Conservation (phyloP, 2,888 invertebrate species). For the Drosophila koepferae region DNA sequence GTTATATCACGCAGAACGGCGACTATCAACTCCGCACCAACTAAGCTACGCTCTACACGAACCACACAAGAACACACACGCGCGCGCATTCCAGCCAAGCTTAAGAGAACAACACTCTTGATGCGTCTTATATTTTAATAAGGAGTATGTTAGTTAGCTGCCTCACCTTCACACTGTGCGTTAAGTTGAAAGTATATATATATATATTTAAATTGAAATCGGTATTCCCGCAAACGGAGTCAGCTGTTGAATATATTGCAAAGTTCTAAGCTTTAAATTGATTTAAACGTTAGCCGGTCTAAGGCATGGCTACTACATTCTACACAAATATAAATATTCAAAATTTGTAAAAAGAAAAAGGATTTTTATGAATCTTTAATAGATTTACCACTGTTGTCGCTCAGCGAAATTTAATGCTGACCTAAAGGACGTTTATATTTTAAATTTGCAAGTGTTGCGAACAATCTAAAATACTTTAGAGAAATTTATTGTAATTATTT, state of each 20-base stretch:
- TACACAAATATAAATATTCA: neutral
- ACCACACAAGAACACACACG: constrained; percentile 13
- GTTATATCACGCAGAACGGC: constrained; percentile 99
- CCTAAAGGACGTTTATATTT: neutral
- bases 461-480: no score
- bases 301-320: constrained; percentile 9
- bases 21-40: constrained; percentile 98
- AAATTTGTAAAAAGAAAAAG: neutral
- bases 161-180: constrained; percentile 57
- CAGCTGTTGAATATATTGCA: constrained; percentile 14
- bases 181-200: constrained; percentile 65
- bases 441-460: neutral
- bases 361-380: neutral
- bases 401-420: neutral
- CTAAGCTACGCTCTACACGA: constrained; percentile 84
- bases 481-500: no score
- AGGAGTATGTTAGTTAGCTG: constrained; percentile 52
- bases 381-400: neutral
- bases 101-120: constrained; percentile 46
- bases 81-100: constrained; percentile 70
- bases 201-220: constrained; percentile 9
- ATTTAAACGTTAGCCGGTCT: neutral
- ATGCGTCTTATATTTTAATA: constrained; percentile 37
- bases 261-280: neutral
- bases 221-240: constrained; percentile 31